Evolutionary conservation across 1,140 invertebrate genomes (phyloP).

Genomic region (Drosophila pruinosa): DNA sequence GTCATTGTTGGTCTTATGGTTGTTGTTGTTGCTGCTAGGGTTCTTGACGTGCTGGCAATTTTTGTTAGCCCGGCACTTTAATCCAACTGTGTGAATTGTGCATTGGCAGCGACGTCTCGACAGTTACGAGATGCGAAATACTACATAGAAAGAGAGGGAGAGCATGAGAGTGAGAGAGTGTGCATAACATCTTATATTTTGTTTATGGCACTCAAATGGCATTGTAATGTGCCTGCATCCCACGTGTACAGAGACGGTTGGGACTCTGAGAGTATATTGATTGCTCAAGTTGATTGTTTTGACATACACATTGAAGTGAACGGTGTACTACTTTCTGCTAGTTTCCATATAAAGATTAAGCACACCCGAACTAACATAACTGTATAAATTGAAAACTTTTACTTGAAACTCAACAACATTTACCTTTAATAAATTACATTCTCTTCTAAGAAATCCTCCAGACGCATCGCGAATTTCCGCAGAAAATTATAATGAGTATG

Average conservation of each 20-base stretch:
- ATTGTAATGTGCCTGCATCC: slow-evolving; percentile 31
- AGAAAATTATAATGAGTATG: slow-evolving; percentile 1
- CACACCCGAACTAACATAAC: background rate
- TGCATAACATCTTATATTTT: slow-evolving; percentile 58
- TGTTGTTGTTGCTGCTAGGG: background rate
- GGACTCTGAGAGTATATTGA: slow-evolving; percentile 26
- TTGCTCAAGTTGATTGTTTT: slow-evolving; percentile 39
- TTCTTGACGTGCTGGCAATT: slow-evolving; percentile 66
- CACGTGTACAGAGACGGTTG: background rate
- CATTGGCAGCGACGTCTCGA: slow-evolving; percentile 26
- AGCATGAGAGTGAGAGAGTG: slow-evolving; percentile 3
- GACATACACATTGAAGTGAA: slow-evolving; percentile 30
- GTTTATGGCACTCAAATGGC: slow-evolving; percentile 62
- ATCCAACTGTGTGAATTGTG: slow-evolving; percentile 54
- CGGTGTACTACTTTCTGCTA: background rate
- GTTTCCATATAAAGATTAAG: background rate
- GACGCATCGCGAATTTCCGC: background rate
- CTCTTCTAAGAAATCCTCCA: background rate
- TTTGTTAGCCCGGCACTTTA: slow-evolving; percentile 68
- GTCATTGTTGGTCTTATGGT: slow-evolving; percentile 29
- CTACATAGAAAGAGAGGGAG: background rate
- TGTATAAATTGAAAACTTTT: background rate
- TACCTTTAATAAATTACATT: background rate
- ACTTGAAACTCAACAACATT: background rate
- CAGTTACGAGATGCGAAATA: background rate